Evolutionary conservation across 1,140 invertebrate species (phyloP), one percentile per base, ranked within the genome.

Genomic region (Papilio machaon): DNA sequence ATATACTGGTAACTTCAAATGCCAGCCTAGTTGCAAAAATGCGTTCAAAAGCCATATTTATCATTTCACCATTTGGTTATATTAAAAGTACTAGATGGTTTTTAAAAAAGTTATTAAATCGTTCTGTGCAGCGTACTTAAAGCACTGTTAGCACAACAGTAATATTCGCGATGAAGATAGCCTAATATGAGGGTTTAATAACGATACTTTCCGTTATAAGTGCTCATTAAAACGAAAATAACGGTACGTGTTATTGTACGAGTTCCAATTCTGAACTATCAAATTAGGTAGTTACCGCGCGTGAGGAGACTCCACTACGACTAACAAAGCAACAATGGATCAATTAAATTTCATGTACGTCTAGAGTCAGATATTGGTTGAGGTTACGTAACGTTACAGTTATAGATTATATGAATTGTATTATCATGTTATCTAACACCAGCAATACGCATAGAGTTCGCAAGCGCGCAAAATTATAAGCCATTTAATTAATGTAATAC

Each of bases 151-250:
- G 54, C 60, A 47, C 58, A 79, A 64, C 77, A 19, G 58, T 58
- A 79, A 79, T 79, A 79, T 79, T 79, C 77, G 43, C 58, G 58
- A 38, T 77, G 77, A 79, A 79, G 77, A 79, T 79, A 79, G 54
- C 60, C 58, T 79, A 79, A 79, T 79, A 79, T 79, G 77, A 67
- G 60, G 54, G 58, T 79, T 79, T 79, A 79, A 79, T 64, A 79
- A 79, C 54, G 58, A 67, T 79, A 79, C 77, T 79, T 79, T 79
- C 77, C 10, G 77, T 79, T 67, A 47, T 79, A 79, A 79, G 77
- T 79, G 58, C 38, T 38, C 58, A 79, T 79, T 79, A 79, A 64
- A 67, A 60, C 35, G 58, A 79, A 67, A 79, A 79, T 79, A 43
- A 64, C 77, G 8, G 77, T 35, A 79, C 77, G 58, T 79, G 77